Percentiles rank a stretch among this genome's conserved stretches.
phyloP scores from a whole-genome alignment of 2,888 invertebrate species.

The Drosophila kanekoi region DNA sequence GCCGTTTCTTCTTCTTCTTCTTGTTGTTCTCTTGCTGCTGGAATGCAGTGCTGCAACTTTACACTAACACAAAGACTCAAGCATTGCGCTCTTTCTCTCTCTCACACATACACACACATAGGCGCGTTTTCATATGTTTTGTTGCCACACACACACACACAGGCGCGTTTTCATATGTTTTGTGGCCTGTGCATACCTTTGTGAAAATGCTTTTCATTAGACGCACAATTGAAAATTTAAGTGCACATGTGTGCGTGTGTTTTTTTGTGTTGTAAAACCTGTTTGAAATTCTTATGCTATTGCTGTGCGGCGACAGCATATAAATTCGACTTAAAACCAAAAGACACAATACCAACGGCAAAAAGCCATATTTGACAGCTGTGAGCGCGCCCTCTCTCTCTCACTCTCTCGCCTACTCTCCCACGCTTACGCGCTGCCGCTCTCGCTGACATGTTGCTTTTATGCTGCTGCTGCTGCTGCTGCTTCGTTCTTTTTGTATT shows the following conservation, averaged over 20 bases:
- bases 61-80: slow-evolving; percentile 32
- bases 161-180: slow-evolving; percentile 44
- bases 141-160: slow-evolving; percentile 30
- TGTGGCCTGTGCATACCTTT: slow-evolving; percentile 50
- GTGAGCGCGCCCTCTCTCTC: slow-evolving; percentile 28
- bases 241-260: slow-evolving; percentile 26
- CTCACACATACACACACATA: slow-evolving; percentile 23
- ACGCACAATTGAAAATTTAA: slow-evolving; percentile 27
- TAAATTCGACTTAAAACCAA: slow-evolving; percentile 49
- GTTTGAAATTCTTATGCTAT: slow-evolving; percentile 75
- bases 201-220: slow-evolving; percentile 71
- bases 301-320: slow-evolving; percentile 57
- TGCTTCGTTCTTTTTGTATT: slow-evolving; percentile 45
- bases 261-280: slow-evolving; percentile 48
- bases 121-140: slow-evolving; percentile 45
- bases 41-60: slow-evolving; percentile 81
- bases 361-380: slow-evolving; percentile 67
- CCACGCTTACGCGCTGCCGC: slow-evolving; percentile 3
- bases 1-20: not conserved
- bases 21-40: slow-evolving; percentile 48
- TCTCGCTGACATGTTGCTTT: slow-evolving; percentile 62
- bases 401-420: slow-evolving; percentile 6
- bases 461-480: slow-evolving; percentile 46
- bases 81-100: slow-evolving; percentile 3
- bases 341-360: slow-evolving; percentile 32